Evolutionary conservation across 1,140 invertebrate genomes (phyloP).

Genomic region (Planococcus citri): DNA sequence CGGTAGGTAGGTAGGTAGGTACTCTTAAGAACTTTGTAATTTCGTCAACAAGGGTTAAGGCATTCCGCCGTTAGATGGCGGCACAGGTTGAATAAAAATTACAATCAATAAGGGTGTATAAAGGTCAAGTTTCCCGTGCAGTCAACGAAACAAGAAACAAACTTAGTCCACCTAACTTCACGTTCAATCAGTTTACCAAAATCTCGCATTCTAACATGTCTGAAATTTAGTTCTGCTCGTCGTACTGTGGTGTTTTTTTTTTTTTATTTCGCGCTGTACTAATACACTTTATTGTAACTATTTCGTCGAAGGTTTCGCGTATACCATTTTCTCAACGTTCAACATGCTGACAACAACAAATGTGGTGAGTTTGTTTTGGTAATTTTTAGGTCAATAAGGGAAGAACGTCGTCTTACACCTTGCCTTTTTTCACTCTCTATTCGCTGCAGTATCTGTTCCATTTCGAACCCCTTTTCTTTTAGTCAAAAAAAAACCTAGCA

Average conservation of each 20-base stretch:
- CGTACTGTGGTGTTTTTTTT: not conserved
- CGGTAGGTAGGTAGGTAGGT: too few relatives aligned
- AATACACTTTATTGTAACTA: not conserved
- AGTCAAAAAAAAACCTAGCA: too few relatives aligned
- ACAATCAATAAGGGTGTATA: constrained; percentile 7
- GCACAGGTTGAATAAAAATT: not conserved
- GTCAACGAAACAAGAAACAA: not conserved
- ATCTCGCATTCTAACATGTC: not conserved
- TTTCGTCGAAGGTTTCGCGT: not conserved
- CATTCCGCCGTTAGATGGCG: not conserved
- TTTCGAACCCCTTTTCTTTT: too few relatives aligned
- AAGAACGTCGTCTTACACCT: not conserved
- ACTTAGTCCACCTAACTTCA: not conserved
- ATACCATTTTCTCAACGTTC: not conserved
- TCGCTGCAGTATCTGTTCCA: too few relatives aligned
- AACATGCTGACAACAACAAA: constrained; percentile 3
- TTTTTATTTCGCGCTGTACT: not conserved
- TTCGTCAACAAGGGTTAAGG: not conserved
- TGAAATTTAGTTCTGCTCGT: not conserved
- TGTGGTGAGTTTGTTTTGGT: not conserved
- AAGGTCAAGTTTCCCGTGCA: not conserved
- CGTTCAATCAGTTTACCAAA: not conserved
- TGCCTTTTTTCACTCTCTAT: too few relatives aligned
- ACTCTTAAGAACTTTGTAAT: too few relatives aligned
- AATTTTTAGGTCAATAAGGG: not conserved